Percentiles rank a stretch among this genome's conserved stretches.
These are phyloP conservation scores for Acronicta alni DNA, from an alignment of 2,888 invertebrate species.

Conservation along the genomic window DNA sequence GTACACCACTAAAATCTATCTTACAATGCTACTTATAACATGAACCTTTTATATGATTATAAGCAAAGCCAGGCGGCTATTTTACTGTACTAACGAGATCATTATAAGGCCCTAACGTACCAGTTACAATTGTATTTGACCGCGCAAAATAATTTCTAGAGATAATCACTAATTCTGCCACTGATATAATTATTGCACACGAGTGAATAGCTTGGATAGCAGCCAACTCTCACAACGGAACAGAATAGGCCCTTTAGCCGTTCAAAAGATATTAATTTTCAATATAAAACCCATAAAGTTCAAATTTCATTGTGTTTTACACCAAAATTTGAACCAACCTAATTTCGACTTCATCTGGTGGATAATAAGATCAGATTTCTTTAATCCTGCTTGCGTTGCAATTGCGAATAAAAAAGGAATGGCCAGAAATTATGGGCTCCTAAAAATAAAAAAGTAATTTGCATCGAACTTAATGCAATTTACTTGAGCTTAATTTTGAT, in stretches of 20 bases:
- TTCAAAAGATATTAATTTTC: conserved; percentile 60
- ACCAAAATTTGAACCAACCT: conserved; percentile 37
- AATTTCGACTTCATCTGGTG: conserved; percentile 41
- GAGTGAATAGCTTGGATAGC: conserved; percentile 72
- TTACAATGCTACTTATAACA: conserved; percentile 21
- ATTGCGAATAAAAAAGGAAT: conserved; percentile 38
- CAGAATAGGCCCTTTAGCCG: conserved; percentile 41
- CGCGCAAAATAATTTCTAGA: conserved; percentile 64
- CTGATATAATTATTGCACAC: conserved; percentile 77
- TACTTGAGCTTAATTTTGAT: conserved; percentile 44
- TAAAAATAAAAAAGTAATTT: conserved; percentile 44
- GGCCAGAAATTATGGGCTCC: conserved; percentile 31
- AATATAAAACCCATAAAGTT: conserved; percentile 52
- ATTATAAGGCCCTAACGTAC: conserved; percentile 34
- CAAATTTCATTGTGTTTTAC: conserved; percentile 56
- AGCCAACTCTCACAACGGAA: conserved; percentile 64
- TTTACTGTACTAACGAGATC: conserved; percentile 13
- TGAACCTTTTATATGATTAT: conserved; percentile 20
- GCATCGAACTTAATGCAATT: conserved; percentile 50
- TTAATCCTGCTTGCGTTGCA: conserved; percentile 14
- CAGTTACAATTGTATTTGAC: conserved; percentile 37
- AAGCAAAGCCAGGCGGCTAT: conserved; percentile 20
- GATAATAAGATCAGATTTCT: conserved; percentile 30
- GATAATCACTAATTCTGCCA: conserved; percentile 73
- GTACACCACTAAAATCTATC: conserved; percentile 14